phyloP scores from a whole-genome alignment of 1,140 invertebrate genomes.

The Magallana ariakensis region DNA sequence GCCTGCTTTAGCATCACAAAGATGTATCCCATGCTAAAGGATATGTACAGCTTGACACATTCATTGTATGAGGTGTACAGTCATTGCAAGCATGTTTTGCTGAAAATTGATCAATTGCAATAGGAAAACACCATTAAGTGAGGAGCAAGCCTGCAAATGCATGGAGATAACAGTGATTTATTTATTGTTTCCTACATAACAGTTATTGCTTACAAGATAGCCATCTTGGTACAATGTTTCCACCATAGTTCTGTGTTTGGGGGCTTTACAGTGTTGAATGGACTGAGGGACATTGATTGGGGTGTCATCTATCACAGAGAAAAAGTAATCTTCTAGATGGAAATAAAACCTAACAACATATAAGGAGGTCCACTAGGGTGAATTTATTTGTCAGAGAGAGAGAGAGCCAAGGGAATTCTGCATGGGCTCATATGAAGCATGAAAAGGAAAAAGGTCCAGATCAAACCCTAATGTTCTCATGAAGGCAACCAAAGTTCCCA shows the following conservation, averaged over 20 bases:
- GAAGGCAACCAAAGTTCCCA: too few species aligned
- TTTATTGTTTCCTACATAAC: neutral
- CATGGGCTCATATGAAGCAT: neutral
- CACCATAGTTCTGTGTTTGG: neutral
- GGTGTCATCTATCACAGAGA: neutral
- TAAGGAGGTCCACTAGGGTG: neutral
- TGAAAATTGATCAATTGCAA: constrained; percentile 10
- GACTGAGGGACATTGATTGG: neutral
- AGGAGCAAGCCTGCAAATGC: neutral
- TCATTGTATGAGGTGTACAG: too few species aligned
- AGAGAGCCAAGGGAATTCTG: neutral
- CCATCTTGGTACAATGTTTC: neutral
- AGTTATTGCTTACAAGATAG: neutral
- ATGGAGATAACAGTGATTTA: neutral
- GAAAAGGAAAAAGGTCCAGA: too few species aligned
- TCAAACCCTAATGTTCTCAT: too few species aligned
- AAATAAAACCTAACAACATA: constrained; percentile 8
- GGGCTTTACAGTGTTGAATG: neutral
- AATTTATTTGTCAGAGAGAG: neutral
- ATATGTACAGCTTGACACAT: too few species aligned
- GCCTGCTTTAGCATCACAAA: too few species aligned
- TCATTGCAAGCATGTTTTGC: neutral
- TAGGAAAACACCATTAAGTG: neutral
- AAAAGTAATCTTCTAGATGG: neutral
- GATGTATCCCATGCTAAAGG: too few species aligned